These are phyloP conservation scores for Rhegmatorhina hoffmannsi DNA, from an alignment of 2,113 vertebrate species.

Conservation along the genomic window DNA sequence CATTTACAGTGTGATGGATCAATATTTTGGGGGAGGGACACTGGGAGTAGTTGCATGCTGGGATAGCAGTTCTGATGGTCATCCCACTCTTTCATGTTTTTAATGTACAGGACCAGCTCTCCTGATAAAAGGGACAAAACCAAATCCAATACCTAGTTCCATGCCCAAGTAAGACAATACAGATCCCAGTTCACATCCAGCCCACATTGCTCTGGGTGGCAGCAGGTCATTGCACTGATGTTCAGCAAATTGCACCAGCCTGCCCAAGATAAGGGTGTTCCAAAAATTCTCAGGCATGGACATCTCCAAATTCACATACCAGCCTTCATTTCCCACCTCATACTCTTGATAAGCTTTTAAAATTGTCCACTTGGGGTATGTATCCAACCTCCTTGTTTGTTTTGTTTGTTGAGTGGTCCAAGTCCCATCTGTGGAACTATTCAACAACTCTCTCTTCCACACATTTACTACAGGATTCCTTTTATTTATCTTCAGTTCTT, in stretches of 20 bases:
- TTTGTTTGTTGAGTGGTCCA: neutral
- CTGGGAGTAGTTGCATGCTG: neutral
- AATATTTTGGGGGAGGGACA: neutral
- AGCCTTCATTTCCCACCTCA: neutral
- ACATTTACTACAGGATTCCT: neutral
- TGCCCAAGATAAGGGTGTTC: neutral
- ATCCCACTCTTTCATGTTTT: accelerated
- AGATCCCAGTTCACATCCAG: neutral
- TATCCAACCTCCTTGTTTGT: accelerated
- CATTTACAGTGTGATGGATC: neutral
- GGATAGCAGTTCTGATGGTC: neutral
- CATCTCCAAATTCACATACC: neutral
- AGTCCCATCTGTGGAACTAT: neutral
- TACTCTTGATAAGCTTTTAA: neutral
- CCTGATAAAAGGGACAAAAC: neutral
- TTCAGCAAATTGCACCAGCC: neutral
- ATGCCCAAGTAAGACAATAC: neutral
- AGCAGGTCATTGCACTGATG: neutral
- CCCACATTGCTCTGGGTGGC: neutral
- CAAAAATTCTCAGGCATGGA: neutral
- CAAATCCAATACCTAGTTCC: neutral
- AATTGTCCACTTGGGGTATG: neutral
- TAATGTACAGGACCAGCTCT: neutral
- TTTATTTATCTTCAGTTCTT: neutral
- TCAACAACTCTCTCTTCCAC: neutral